A percentile compares a stretch with the other conserved stretches of the same genome.
phyloP scores from a whole-genome alignment of 2,888 invertebrate species.

The Carterocephalus palaemon region DNA sequence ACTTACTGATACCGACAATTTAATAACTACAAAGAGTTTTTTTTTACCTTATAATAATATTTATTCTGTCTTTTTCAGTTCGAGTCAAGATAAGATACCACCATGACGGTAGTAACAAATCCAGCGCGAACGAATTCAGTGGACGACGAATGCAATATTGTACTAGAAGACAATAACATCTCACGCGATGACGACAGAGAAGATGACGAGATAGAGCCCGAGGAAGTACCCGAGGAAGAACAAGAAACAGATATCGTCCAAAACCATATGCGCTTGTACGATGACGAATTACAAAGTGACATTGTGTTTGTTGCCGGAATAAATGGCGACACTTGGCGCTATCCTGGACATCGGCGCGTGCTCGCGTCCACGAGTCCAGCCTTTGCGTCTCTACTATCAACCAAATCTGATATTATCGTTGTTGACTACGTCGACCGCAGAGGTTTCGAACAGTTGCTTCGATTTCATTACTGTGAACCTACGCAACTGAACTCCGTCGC shows the following conservation, averaged over 20 bases:
- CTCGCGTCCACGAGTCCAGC: slow-evolving; percentile 81
- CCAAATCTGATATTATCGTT: slow-evolving; percentile 65
- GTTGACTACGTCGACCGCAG: slow-evolving; percentile 82
- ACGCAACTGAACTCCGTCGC: slow-evolving; percentile 80
- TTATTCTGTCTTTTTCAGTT: slow-evolving; percentile 46
- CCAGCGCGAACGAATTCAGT: slow-evolving; percentile 48
- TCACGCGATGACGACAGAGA: slow-evolving; percentile 38
- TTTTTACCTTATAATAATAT: no score
- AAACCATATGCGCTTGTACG: slow-evolving; percentile 61
- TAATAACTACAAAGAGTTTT: no score
- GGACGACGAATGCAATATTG: slow-evolving; percentile 32
- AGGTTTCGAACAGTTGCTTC: slow-evolving; percentile 82
- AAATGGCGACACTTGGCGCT: slow-evolving; percentile 82
- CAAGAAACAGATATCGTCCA: slow-evolving; percentile 35
- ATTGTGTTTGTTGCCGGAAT: slow-evolving; percentile 82
- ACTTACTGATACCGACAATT: no score
- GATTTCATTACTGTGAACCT: slow-evolving; percentile 82
- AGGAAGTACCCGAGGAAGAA: slow-evolving; percentile 8
- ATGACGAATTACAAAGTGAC: slow-evolving; percentile 78
- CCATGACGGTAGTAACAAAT: slow-evolving; percentile 72
- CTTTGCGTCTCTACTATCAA: slow-evolving; percentile 78
- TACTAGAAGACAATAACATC: slow-evolving; percentile 48
- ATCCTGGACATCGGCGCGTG: slow-evolving; percentile 82
- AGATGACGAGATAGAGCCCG: slow-evolving; percentile 30
- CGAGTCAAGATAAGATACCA: slow-evolving; percentile 36